Conservation (phyloP, 2,888 invertebrate species). For the Camponotus fellah region DNA sequence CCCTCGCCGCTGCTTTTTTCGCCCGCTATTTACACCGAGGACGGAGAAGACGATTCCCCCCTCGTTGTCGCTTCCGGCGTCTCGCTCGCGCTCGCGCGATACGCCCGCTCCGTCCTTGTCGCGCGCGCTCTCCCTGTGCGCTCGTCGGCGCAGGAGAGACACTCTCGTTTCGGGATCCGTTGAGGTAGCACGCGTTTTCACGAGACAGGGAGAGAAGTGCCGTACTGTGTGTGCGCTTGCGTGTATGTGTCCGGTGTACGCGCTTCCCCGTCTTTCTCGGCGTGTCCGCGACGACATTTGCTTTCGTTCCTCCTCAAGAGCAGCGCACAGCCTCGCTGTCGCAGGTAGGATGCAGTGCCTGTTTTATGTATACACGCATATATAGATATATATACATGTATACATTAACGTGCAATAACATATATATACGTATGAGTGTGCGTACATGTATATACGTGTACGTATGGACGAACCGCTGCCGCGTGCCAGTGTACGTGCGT, state of each 20-base stretch:
- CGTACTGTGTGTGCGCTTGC: background rate
- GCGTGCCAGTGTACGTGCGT: background rate
- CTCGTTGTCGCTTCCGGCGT: slow-evolving; percentile 33
- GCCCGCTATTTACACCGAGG: slow-evolving; percentile 80
- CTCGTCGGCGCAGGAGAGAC: slow-evolving; percentile 79
- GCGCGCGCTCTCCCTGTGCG: slow-evolving; percentile 69
- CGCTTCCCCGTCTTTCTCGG: too few relatives aligned
- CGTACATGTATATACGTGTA: background rate
- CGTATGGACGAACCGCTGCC: background rate
- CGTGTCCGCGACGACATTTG: background rate
- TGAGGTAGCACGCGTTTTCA: slow-evolving; percentile 81
- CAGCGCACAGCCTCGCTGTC: background rate
- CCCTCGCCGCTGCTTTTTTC: slow-evolving; percentile 78
- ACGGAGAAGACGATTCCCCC: slow-evolving; percentile 75
- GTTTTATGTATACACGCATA: background rate
- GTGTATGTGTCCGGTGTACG: background rate
- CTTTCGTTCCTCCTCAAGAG: background rate
- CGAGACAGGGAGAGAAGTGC: slow-evolving; percentile 52
- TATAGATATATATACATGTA: background rate
- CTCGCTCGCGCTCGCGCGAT: slow-evolving; percentile 69
- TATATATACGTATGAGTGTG: background rate
- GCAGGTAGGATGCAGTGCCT: background rate
- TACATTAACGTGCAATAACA: background rate
- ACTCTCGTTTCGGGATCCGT: slow-evolving; percentile 84
- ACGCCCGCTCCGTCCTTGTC: slow-evolving; percentile 66